Base-by-base conservation (phyloP, 2,888 invertebrate species). In the Hirtodrosophila trivittata region DNA sequence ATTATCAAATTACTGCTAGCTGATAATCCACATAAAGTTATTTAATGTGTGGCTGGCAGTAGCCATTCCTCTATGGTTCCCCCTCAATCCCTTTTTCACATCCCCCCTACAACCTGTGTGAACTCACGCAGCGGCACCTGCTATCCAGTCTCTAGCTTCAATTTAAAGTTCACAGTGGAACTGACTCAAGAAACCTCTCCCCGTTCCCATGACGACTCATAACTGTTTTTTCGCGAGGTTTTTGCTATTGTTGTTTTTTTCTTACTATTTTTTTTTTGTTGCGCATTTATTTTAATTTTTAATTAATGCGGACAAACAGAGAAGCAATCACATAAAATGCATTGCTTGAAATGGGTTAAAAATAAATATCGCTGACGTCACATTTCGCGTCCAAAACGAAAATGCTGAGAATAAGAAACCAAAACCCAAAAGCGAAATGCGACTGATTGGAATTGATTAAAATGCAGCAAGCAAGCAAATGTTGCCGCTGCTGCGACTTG, bases 381-480 rank as follows among this genome's bases (percentile, higher is more conserved):
- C 62, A 81, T 57, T 74, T 60, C 74, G 85, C 82, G 78, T 74
- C 39, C 26, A 35, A 28, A 13, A 46, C 8, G 32, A 21, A 43
- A 45, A 7, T 5, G 4, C 5, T 21, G 33, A 10, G 25, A 37
- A 51, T 10, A 25, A 43, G 5, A 33, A 30, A 26, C 10, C 25
- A 74, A 51, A 42, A 49, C 49, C 41, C 46, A 46, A 46, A 47
- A 35, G 38, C 72, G 16, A 54, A 63, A 52, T 66, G 60, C 56
- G 55, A 75, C 72, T 78, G 68, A 80, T 85, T 82, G 80, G 60
- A 85, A 83, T 75, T 80, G 83, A 80, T 85, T 78, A 78, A 80
- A 80, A 50, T 80, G 86, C 83, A 77, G 37, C 45, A 45, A 50
- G 56, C 55, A 69, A 54, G 58, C 70, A 60, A 74, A 66, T 57